phyloP scores from a whole-genome alignment of 2,113 vertebrate genomes.

The Polypterus bichir region DNA sequence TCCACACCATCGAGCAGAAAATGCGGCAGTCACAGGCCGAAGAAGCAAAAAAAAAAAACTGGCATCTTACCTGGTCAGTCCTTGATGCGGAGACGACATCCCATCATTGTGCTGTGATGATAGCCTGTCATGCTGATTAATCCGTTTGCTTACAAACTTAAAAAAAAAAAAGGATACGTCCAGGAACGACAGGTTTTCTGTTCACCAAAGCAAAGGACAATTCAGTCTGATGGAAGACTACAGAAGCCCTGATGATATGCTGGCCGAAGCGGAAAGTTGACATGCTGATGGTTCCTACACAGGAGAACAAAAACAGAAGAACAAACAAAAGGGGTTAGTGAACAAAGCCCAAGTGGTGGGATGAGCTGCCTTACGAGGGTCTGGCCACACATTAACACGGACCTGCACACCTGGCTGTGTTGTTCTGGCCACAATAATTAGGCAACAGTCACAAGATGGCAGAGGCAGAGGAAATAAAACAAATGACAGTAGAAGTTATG shows the following conservation, averaged over 20 bases:
- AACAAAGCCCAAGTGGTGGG: too few relatives aligned
- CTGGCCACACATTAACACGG: too few relatives aligned
- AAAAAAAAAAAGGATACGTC: conserved; percentile 64
- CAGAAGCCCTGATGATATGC: conserved; percentile 62
- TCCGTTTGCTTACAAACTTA: neutral
- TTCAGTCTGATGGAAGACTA: conserved; percentile 68
- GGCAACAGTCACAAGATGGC: too few relatives aligned
- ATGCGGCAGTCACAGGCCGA: conserved; percentile 30
- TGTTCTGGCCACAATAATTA: too few relatives aligned
- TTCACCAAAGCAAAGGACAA: conserved; percentile 77
- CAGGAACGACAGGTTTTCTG: conserved; percentile 68
- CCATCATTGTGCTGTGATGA: too few relatives aligned
- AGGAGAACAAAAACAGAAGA: too few relatives aligned
- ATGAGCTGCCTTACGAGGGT: too few relatives aligned
- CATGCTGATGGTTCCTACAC: conserved; percentile 31
- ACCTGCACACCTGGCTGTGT: too few relatives aligned
- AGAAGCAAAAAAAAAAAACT: conserved; percentile 24
- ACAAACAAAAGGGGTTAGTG: too few relatives aligned
- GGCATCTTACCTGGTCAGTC: conserved; percentile 40
- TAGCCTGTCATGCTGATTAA: neutral
- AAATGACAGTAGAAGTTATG: too few relatives aligned
- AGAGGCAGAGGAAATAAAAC: too few relatives aligned
- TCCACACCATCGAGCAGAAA: conserved; percentile 42
- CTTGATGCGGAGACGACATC: neutral
- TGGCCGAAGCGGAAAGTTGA: conserved; percentile 65